Percentiles rank a stretch among this genome's conserved stretches.
These are phyloP conservation scores for Aricia artaxerxes DNA, from an alignment of 2,888 invertebrate species.

Conservation along the genomic window DNA sequence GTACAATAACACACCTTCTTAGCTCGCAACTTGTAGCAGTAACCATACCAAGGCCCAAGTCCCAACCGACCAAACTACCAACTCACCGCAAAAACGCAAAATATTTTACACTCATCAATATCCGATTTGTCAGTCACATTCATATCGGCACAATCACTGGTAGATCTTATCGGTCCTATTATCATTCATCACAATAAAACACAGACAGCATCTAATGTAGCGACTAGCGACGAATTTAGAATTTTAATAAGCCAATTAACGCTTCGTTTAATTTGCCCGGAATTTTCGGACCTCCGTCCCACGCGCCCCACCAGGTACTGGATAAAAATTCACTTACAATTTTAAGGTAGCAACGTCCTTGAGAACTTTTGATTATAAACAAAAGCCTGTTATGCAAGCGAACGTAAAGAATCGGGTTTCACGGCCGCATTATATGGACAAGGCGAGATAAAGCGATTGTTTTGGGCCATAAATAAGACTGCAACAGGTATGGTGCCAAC, in stretches of 20 bases:
- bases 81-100: neutral
- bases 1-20: no score
- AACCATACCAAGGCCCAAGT: neutral
- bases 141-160: conserved; percentile 24
- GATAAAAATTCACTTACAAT: conserved; percentile 46
- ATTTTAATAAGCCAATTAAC: conserved; percentile 53
- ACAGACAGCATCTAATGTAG: conserved; percentile 46
- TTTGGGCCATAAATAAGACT: conserved; percentile 80
- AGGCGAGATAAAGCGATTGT: conserved; percentile 78
- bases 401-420: conserved; percentile 70
- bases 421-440: conserved; percentile 75
- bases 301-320: conserved; percentile 54
- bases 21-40: neutral
- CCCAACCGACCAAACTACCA: neutral
- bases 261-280: conserved; percentile 35
- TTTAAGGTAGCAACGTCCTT: conserved; percentile 64
- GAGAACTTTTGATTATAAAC: conserved; percentile 78
- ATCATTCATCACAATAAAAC: conserved; percentile 47
- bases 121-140: conserved; percentile 20
- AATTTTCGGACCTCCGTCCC: conserved; percentile 51
- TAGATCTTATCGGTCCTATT: conserved; percentile 24
- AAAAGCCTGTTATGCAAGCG: conserved; percentile 76
- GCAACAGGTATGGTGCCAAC: conserved; percentile 78
- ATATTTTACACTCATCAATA: neutral
- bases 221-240: conserved; percentile 51